Base-by-base conservation (phyloP, 2,113 vertebrate species). In the Callospermophilus lateralis region DNA sequence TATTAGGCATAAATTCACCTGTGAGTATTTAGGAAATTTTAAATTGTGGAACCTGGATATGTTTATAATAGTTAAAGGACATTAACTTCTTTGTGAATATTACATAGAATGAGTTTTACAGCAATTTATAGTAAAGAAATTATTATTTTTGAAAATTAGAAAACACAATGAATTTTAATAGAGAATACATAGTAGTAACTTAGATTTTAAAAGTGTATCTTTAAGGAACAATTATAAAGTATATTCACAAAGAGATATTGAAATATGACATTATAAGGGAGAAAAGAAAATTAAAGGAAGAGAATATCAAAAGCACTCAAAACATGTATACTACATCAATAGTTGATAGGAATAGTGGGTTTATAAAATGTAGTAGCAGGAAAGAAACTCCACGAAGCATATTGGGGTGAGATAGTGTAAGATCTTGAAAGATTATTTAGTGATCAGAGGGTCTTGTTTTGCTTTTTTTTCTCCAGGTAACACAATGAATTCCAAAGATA, bases 151-250 rank as follows among this genome's bases (percentile, higher is more conserved):
- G 48, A 77, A 92, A 90, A 61, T 91, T 34, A 81, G 84, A 85
- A 95, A 32, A 96, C 51, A 72, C n/a, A 39, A 83, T 72, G 74
- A 96, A 92, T 77, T 93, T 97, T 94, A 89, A 96, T 61, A 74
- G 24, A 94, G 26, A 70, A 45, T 95, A 89, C 93, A 79, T 93
- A 67, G 67, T 79, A 87, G 42, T 53, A 74, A 15, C 24, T 95
- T 2, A 45, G 67, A 86, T 2, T 72, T 89, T 89, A 94, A 68
- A n/a, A 5, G 8, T 61, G 61, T 70, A 42, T 70, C 94, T 92
- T 88, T 80, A 85, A 94, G 32, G 42, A 11, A 90, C 76, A 79
- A 73, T 84, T 81, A 26, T 61, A 88, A 11, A 90, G 30, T 68
- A 32, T 77, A n/a, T 45, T 34, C 78, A n/a, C 26, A 26, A 63